Base-by-base conservation (phyloP, 2,888 invertebrate species). In the Plebejus argus region DNA sequence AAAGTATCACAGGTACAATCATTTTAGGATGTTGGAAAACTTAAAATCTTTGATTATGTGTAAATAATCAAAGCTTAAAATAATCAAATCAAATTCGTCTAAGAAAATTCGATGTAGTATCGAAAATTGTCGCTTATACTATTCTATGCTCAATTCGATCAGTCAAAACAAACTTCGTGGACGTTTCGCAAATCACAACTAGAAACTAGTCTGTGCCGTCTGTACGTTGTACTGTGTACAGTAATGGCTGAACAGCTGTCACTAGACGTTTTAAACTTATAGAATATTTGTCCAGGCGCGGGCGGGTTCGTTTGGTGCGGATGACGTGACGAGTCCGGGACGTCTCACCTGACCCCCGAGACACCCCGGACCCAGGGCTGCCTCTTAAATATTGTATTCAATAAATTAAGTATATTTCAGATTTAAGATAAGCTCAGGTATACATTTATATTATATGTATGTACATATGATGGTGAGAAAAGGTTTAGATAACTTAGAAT, bases 301-400 rank as follows among this genome's bases (percentile, higher is more conserved):
- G 56, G 72, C 66, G 45, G 45, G 76, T 77, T 77, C 71, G 33
- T 70, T 79, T 78, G 33, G 56, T 77, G 74, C 45, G 79, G 78
- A 77, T 80, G 79, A 80, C 77, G 79, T 79, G 80, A 79, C 79
- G 80, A 78, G 80, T 81, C 78, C 80, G 79, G 78, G 80, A 80
- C 81, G 80, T 81, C 78, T 82, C 78, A 80, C 80, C 80, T 80
- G 80, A 76, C 78, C 76, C 70, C 70, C 78, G 78, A 61, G 61
- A 61, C 77, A 18, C 71, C 39, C 71, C n/a, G 71, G 23, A 23
- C 61, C 1, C 12, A 61, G 61, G 61, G 61, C 12, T 61, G 61
- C 23, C 23, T 23, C 10, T 12, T 20, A 53, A 18, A 18, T 53
- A 5, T 53, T 49, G 12, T 49, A 15, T 49, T 15, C 4, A 15